Evolutionary conservation across 2,888 invertebrate genomes (phyloP).

Genomic region (Plemyria rubiginata): DNA sequence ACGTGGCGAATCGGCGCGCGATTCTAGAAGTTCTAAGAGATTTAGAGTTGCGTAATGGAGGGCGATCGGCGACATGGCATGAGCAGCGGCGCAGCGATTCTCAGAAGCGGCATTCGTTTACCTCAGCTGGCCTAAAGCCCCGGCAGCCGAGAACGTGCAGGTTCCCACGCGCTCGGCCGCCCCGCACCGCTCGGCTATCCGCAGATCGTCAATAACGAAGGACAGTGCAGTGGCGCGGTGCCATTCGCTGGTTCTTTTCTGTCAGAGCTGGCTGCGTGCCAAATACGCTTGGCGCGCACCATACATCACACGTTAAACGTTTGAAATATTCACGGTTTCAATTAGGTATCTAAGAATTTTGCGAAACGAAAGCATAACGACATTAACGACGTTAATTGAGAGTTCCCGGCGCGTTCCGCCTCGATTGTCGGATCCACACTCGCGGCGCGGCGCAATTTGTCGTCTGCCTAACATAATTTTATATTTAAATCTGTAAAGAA

Average conservation of each 20-base stretch:
- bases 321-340: constrained; percentile 62
- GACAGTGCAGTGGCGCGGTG: constrained; percentile 35
- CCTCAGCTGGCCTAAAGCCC: background rate
- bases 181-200: no score
- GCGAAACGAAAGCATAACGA: constrained; percentile 61
- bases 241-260: constrained; percentile 38
- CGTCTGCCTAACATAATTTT: constrained; percentile 43
- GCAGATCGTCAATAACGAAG: no score
- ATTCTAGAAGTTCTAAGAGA: constrained; percentile 21
- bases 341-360: constrained; percentile 56
- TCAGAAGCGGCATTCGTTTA: constrained; percentile 12
- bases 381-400: constrained; percentile 66
- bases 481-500: constrained; percentile 55
- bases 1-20: constrained; percentile 3
- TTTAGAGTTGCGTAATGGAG: constrained; percentile 16
- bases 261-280: constrained; percentile 50
- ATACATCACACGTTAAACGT: constrained; percentile 51
- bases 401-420: constrained; percentile 56
- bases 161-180: constrained; percentile 17
- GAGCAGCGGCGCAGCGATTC: constrained; percentile 7
- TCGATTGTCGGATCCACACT: constrained; percentile 30
- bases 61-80: constrained; percentile 18
- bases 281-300: constrained; percentile 31
- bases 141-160: background rate
- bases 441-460: background rate